Base-by-base conservation (phyloP, 2,888 invertebrate species). In the Acanthoscelides obtectus region DNA sequence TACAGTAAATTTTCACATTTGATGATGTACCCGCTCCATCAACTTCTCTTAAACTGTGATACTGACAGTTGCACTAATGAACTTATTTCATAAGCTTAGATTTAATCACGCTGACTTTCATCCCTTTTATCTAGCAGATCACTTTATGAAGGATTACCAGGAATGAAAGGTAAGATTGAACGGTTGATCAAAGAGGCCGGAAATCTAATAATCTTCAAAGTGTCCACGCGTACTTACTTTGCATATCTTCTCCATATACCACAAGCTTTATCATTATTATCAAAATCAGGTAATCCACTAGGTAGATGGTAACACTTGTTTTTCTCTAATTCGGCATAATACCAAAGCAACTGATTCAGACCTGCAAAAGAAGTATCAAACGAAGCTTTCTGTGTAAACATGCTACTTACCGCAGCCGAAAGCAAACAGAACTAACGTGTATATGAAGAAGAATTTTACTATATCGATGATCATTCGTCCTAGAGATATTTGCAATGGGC, bases 381-480 rank as follows among this genome's bases (percentile, higher is more conserved):
- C 20, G 12, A 21, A 21, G 5, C 8, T 66, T 6, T 19, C 25
- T 12, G 6, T 20, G 27, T 64, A 22, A 4, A 20, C 5, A 19
- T 20, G 65, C 25, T 75, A 83, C 89, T 90, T 86, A 89, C 98
- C 98, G 85, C 98, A 98, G 68, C 97, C 97, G 86, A 98, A 98
- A 64, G 98, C 97, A 83, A 98, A 97, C 67, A 98, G 86, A 71
- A 97, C 96, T 83, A 97, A 86, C 76, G 95, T 92, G 83, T 97
- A 97, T 80, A 98, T 96, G 84, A 97, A 95, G 89, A 97, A 96
- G 87, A 98, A 98, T 85, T 98, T 98, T 76, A 98, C 90, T 76
- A 98, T 97, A 83, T 98, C 98, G 80, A 95, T 90, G 71, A 95
- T 94, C 98, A 95, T 95, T 81, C 96, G 89, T 70, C 98, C 98